phyloP scores from a whole-genome alignment of 2,113 vertebrate genomes.

The Meriones unguiculatus region DNA sequence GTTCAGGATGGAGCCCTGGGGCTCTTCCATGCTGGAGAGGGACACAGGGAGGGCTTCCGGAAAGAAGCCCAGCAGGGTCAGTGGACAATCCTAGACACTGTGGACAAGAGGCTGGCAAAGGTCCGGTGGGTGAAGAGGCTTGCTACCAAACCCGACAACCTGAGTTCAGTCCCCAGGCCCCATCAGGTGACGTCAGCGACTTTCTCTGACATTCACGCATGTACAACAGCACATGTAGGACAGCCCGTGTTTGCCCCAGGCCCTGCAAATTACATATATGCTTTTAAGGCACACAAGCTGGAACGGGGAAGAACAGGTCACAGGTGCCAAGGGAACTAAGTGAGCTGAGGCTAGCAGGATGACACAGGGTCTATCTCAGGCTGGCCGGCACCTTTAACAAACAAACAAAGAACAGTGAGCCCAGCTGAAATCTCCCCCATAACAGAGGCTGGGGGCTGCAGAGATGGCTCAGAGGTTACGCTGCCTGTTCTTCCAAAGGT shows the following conservation, averaged over 20 bases:
- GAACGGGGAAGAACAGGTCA: background rate
- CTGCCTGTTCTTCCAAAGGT: no score
- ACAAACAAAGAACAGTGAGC: background rate
- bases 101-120: background rate
- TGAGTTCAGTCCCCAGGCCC: background rate
- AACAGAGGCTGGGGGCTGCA: no score
- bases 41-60: background rate
- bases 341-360: no score
- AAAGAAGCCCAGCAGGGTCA: background rate
- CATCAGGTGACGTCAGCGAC: background rate
- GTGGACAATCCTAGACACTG: background rate
- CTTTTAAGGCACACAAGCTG: background rate
- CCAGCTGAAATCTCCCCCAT: background rate
- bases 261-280: background rate
- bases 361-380: background rate
- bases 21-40: background rate
- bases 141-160: background rate
- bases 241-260: fast-evolving
- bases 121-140: background rate
- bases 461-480: no score
- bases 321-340: background rate
- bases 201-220: background rate
- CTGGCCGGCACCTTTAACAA: background rate
- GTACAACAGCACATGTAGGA: background rate
- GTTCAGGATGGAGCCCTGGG: background rate